Base-by-base conservation (phyloP, 1,140 invertebrate species). In the Drosophila oshimai region DNA sequence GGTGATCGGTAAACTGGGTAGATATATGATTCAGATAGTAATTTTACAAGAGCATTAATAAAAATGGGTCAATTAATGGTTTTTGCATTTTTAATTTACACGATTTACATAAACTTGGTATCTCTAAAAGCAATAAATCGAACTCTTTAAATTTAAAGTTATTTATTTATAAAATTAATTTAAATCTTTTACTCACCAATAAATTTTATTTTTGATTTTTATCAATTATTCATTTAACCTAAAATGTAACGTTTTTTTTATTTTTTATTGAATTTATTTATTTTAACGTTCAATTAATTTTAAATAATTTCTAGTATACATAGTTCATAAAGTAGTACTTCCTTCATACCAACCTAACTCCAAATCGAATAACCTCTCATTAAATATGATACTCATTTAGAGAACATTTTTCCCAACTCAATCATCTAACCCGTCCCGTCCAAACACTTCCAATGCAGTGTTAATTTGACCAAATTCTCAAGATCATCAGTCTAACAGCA, bases 381-480 rank as follows among this genome's bases (percentile, higher is more conserved):
- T n/a, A 5, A 20, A 29, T 24, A n/a, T 49, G 28, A 24, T 24
- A 1, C 18, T 6, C 10, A 17, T 24, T 18, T 12, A 13, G 2
- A 15, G 10, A 3, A 0, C 9, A 13, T 9, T 20, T n/a, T 39
- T 12, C 3, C 31, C 15, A 10, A 9, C 45, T 36, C 22, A 20
- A 20, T 34, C 28, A 17, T 20, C 36, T 36, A 9, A 1, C n/a
- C 4, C 4, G n/a, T 4, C 29, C 24, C 13, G 17, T 3, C 12
- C n/a, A 26, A 47, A n/a, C 33, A 54, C 28, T 51, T 55, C 33
- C 26, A 53, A 84, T 67, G 54, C 60, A 26, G 75, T 72, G 79
- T 84, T 84, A 84, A 84, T 84, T 72, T 86, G 79, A 60, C 58
- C 50, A 78, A 54, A 84, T 86, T 86, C 41, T 62, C 50, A 12